phyloP scores from a whole-genome alignment of 1,140 invertebrate species.

The Octopus bimaculoides region DNA sequence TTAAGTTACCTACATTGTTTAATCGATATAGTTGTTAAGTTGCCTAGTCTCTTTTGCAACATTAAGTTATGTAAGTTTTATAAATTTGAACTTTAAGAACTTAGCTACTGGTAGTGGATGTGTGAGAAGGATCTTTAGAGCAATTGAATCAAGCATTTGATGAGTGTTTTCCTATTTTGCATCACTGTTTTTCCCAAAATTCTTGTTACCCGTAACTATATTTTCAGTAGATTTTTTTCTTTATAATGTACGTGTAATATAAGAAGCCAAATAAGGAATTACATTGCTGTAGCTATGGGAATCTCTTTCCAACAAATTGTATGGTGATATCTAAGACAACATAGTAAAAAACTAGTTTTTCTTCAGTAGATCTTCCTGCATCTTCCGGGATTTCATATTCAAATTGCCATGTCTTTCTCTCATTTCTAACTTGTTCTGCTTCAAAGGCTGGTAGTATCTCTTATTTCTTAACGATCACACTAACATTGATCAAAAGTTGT shows the following conservation, averaged over 20 bases:
- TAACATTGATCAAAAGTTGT: not conserved
- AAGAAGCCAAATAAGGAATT: slow-evolving; percentile 4
- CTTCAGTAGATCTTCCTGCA: not conserved
- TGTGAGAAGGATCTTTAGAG: not conserved
- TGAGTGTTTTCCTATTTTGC: not conserved
- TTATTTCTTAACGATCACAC: not conserved
- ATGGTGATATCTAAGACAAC: not conserved
- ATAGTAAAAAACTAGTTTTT: not conserved
- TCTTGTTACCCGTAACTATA: not conserved
- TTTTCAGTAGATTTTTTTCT: slow-evolving; percentile 1
- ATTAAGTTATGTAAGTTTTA: not conserved
- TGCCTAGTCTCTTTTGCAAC: too few species aligned
- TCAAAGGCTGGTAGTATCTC: not conserved
- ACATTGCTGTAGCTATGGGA: not conserved
- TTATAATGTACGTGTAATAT: not conserved
- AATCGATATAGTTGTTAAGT: too few species aligned
- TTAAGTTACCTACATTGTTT: not conserved
- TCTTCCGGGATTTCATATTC: not conserved
- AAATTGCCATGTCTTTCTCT: not conserved
- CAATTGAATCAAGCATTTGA: not conserved
- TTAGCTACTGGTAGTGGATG: not conserved
- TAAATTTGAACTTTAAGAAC: not conserved
- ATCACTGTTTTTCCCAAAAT: slow-evolving; percentile 2
- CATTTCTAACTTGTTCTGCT: slow-evolving; percentile 1
- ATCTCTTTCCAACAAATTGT: not conserved